Conservation (phyloP, 2,113 vertebrate species). For the Himantopus leucocephalus region DNA sequence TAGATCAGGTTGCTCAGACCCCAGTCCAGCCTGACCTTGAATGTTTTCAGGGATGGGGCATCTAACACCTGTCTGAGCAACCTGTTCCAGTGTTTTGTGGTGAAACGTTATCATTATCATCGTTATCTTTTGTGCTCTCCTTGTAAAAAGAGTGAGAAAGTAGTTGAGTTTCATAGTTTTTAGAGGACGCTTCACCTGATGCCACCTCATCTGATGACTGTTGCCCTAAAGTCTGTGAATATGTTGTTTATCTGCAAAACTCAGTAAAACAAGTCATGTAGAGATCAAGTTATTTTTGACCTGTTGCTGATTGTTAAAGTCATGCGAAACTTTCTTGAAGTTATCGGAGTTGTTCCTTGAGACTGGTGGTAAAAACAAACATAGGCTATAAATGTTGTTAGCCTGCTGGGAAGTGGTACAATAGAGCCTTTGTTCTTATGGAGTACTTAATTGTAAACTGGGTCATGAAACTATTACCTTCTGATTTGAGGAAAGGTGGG, state of each 20-base stretch:
- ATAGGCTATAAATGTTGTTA: constrained; percentile 18
- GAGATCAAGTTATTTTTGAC: background rate
- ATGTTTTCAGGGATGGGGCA: background rate
- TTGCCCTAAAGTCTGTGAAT: background rate
- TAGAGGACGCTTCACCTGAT: background rate
- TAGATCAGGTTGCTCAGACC: background rate
- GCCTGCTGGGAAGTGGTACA: constrained; percentile 28
- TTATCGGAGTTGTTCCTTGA: background rate
- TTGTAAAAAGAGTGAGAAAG: background rate
- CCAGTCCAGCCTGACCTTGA: background rate
- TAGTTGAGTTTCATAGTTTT: background rate
- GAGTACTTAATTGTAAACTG: constrained; percentile 34
- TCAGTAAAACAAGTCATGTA: background rate
- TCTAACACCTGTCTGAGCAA: background rate
- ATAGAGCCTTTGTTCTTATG: constrained; percentile 21
- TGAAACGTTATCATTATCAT: background rate
- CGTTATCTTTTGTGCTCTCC: background rate
- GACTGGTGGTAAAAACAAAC: constrained; percentile 33
- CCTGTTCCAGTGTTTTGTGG: background rate
- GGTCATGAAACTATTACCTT: constrained; percentile 31
- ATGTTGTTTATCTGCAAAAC: background rate
- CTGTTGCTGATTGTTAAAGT: background rate
- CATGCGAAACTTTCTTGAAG: background rate
- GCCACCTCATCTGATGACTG: background rate
- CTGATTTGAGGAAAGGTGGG: constrained; percentile 27